A percentile compares a stretch with the other conserved stretches of the same genome.
These are phyloP conservation scores for Cebidichthys violaceus DNA, from an alignment of 2,113 vertebrate species.

Conservation along the genomic window DNA sequence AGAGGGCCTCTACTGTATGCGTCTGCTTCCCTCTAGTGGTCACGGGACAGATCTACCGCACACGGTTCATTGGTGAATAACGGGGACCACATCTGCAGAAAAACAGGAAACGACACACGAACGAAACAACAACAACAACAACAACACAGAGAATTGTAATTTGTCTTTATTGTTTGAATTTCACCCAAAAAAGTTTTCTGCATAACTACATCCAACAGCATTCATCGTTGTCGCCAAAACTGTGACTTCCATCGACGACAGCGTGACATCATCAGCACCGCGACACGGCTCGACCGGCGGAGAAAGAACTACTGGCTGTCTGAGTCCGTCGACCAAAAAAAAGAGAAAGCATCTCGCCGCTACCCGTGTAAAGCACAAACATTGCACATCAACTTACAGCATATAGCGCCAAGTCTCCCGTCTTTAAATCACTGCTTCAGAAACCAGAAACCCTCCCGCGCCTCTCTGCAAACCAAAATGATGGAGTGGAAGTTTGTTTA, in stretches of 20 bases:
- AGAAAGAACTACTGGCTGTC: conserved; percentile 36
- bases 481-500: neutral
- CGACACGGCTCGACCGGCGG: conserved; percentile 59
- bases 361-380: conserved; percentile 64
- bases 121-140: neutral
- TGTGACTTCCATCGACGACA: conserved; percentile 49
- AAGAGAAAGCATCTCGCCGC: conserved; percentile 61
- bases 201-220: conserved; percentile 79
- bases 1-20: neutral
- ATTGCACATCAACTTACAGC: conserved; percentile 68
- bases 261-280: conserved; percentile 71
- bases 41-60: neutral
- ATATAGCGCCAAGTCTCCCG: conserved; percentile 39
- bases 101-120: neutral
- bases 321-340: conserved; percentile 48
- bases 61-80: neutral
- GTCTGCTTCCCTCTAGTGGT: conserved; percentile 68
- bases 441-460: conserved; percentile 18
- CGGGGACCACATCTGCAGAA: neutral
- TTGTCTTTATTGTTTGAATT: conserved; percentile 80
- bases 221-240: conserved; percentile 64
- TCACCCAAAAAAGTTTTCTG: conserved; percentile 77
- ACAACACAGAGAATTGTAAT: conserved; percentile 42
- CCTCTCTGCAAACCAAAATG: conserved; percentile 14
- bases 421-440: conserved; percentile 21